Evolutionary conservation across 2,797 vertebrate species (phyloP).

Genomic region (Pogoniulus pusillus): DNA sequence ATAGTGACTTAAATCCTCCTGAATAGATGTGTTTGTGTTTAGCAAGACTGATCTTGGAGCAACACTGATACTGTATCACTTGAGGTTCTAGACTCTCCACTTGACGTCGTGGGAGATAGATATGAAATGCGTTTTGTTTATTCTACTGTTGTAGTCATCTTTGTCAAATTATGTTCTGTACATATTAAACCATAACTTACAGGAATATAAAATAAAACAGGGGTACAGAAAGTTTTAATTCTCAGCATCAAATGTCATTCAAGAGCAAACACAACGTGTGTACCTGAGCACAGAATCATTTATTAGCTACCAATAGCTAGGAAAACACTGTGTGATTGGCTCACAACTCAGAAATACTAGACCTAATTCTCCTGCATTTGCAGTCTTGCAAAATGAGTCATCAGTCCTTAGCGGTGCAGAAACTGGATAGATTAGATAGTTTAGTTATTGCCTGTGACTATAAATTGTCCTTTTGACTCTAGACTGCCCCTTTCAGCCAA

Average conservation of each 20-base stretch:
- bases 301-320: neutral
- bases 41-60: neutral
- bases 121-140: neutral
- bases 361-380: neutral
- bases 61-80: neutral
- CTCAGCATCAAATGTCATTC: neutral
- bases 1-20: neutral
- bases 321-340: neutral
- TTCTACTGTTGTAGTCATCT: neutral
- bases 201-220: neutral
- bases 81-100: neutral
- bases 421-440: neutral
- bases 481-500: neutral
- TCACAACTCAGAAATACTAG: neutral
- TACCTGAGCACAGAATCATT: neutral
- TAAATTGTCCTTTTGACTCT: rapidly evolving
- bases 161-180: neutral
- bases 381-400: neutral
- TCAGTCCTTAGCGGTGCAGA: neutral
- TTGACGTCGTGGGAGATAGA: neutral
- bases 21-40: neutral
- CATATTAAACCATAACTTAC: neutral
- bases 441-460: neutral
- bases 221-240: neutral
- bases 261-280: neutral